Percentiles rank a stretch among this genome's conserved stretches.
phyloP scores from a whole-genome alignment of 2,797 vertebrate genomes.

The Danio jaintianensis region DNA sequence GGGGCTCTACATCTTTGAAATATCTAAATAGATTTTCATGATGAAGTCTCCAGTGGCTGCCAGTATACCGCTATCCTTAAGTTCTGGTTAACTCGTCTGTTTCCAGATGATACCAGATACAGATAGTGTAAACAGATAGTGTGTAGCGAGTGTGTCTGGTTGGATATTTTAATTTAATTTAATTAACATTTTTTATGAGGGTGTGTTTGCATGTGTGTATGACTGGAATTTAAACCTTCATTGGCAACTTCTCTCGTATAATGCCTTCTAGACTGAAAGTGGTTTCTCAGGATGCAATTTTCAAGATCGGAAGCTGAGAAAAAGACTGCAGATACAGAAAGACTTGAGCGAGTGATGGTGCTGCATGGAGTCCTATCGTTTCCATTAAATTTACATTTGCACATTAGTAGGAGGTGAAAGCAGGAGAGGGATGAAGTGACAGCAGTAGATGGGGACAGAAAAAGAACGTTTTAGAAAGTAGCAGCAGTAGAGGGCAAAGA shows the following conservation, averaged over 20 bases:
- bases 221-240: neutral
- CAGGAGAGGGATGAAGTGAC: neutral
- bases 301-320: neutral
- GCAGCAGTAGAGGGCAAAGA: neutral
- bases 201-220: neutral
- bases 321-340: neutral
- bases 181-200: neutral
- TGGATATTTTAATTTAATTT: neutral
- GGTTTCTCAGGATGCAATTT: neutral
- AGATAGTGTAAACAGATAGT: neutral
- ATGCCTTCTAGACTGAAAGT: neutral
- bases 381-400: neutral
- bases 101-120: slow-evolving; percentile 7
- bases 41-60: neutral
- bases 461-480: neutral
- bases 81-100: neutral
- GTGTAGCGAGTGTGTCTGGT: neutral
- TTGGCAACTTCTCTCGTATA: slow-evolving; percentile 2
- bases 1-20: neutral
- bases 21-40: neutral
- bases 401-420: neutral
- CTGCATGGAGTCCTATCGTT: neutral
- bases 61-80: neutral
- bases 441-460: neutral
- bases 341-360: neutral